These are phyloP conservation scores for Hemicordylus capensis DNA, from an alignment of 2,113 vertebrate species.

Conservation along the genomic window DNA sequence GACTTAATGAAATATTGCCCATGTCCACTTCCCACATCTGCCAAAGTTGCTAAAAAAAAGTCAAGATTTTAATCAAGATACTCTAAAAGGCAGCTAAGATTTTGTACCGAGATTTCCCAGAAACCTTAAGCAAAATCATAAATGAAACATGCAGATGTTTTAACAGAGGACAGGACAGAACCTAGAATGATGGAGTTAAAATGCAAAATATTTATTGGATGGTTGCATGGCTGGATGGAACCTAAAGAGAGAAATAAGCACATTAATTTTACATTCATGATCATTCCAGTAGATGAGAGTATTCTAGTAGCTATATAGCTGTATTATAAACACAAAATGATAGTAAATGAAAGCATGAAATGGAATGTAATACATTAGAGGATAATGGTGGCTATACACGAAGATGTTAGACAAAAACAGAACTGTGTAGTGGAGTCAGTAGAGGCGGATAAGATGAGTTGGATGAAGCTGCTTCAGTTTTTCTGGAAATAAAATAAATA, in stretches of 20 bases:
- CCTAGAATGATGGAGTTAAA: constrained; percentile 39
- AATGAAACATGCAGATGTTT: constrained; percentile 30
- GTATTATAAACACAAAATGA: constrained; percentile 7
- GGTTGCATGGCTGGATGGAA: constrained; percentile 25
- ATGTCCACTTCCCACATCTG: background rate
- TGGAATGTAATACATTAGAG: background rate
- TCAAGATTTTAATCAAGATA: background rate
- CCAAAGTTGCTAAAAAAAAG: background rate
- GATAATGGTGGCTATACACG: background rate
- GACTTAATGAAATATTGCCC: background rate
- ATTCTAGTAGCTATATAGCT: constrained; percentile 34
- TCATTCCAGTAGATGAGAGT: constrained; percentile 12
- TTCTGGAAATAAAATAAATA: constrained; percentile 21
- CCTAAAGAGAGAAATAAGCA: constrained; percentile 68
- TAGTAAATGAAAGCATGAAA: constrained; percentile 7
- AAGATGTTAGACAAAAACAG: background rate
- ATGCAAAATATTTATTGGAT: constrained; percentile 44
- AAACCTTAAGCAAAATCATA: constrained; percentile 21
- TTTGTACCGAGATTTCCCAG: constrained; percentile 20
- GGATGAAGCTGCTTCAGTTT: constrained; percentile 22
- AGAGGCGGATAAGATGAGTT: background rate
- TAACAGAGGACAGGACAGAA: constrained; percentile 40
- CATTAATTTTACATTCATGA: constrained; percentile 31
- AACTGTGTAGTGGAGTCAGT: background rate
- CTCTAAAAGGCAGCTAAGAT: background rate